phyloP scores from a whole-genome alignment of 2,888 invertebrate species.

The Eledone cirrhosa region DNA sequence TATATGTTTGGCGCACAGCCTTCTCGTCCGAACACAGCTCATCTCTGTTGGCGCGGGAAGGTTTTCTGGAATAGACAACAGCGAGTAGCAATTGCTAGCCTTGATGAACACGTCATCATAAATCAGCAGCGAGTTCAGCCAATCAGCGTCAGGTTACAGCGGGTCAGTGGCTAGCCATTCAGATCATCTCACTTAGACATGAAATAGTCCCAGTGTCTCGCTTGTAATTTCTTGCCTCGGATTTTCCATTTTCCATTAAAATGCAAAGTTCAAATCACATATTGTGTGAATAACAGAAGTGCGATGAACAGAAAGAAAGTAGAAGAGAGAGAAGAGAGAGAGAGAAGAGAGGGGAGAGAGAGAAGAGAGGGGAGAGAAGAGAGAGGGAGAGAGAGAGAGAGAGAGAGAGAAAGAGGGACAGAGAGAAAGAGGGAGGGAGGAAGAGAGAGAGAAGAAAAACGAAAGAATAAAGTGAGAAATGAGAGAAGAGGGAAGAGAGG shows the following conservation, averaged over 20 bases:
- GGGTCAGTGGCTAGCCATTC: constrained; percentile 17
- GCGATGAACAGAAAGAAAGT: constrained; percentile 34
- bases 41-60: too few relatives aligned
- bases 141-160: constrained; percentile 22
- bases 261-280: background rate
- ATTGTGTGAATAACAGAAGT: constrained; percentile 29
- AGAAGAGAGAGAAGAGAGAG: too few relatives aligned
- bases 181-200: constrained; percentile 13
- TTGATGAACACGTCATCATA: constrained; percentile 25
- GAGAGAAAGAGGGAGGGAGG: too few relatives aligned
- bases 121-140: constrained; percentile 19
- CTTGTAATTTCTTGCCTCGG: background rate
- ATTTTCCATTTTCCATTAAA: constrained; percentile 25
- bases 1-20: too few relatives aligned
- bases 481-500: too few relatives aligned
- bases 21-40: too few relatives aligned
- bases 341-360: too few relatives aligned
- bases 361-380: too few relatives aligned
- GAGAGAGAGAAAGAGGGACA: too few relatives aligned
- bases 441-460: too few relatives aligned
- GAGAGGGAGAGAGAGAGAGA: too few relatives aligned
- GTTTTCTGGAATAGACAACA: background rate
- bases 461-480: too few relatives aligned
- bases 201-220: constrained; percentile 21
- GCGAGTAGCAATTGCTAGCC: constrained; percentile 4